phyloP scores from a whole-genome alignment of 2,888 invertebrate species.

The Cataglyphis cursor region DNA sequence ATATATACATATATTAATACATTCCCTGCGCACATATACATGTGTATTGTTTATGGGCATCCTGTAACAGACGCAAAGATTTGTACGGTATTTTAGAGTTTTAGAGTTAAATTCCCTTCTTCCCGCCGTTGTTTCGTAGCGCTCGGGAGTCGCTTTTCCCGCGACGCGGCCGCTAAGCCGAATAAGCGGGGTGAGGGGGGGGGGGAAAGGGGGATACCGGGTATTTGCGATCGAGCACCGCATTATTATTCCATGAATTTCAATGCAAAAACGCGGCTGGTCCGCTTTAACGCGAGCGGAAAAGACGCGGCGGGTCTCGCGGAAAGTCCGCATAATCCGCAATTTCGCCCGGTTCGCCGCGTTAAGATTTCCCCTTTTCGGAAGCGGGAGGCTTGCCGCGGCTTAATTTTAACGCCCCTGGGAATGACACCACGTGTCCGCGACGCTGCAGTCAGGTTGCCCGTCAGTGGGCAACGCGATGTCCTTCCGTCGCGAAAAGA shows the following conservation, averaged over 20 bases:
- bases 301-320: constrained; percentile 50
- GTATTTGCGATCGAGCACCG: constrained; percentile 79
- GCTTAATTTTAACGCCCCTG: constrained; percentile 78
- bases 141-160: constrained; percentile 24
- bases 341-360: constrained; percentile 75
- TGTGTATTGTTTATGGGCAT: background rate
- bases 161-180: constrained; percentile 53
- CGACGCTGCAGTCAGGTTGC: constrained; percentile 33
- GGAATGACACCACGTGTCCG: constrained; percentile 66
- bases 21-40: background rate
- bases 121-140: background rate
- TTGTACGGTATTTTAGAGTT: background rate
- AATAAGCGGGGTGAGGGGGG: constrained; percentile 55
- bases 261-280: constrained; percentile 78
- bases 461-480: constrained; percentile 21
- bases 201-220: constrained; percentile 39
- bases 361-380: constrained; percentile 73
- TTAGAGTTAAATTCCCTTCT: constrained; percentile 6
- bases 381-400: constrained; percentile 57
- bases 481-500: background rate
- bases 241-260: constrained; percentile 86
- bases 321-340: constrained; percentile 78
- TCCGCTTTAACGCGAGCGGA: constrained; percentile 35
- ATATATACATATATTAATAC: background rate
- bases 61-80: background rate